Evolutionary conservation across 2,113 vertebrate species (phyloP), one percentile per base, ranked within the genome.

Genomic region (Phoenicopterus ruber): DNA sequence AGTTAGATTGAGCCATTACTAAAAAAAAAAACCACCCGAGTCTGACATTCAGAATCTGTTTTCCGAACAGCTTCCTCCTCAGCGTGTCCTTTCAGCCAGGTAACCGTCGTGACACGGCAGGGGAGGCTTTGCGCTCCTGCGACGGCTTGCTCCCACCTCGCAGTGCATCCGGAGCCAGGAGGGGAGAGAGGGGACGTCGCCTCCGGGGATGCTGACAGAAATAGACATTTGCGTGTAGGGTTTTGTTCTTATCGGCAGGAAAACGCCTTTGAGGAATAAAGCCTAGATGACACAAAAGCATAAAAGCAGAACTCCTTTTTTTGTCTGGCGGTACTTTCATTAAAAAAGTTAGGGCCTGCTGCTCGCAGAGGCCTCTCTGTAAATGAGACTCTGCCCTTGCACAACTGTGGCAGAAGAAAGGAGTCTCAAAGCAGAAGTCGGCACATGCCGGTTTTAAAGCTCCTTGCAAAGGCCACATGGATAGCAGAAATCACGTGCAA

Each of bases 241-340:
- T 62, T 95, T 96, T 94, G 78, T 92, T 91, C 96, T 81, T 90
- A 77, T 11, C 0, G 0, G 36, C 77, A 79, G 86, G 71, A 88
- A 72, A 71, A 88, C 0, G 11, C 20, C 79, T 96, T 96, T 96
- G 96, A 95, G 92, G 71, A 94, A 92, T 58, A 94, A 96, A 96
- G 88, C 50, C n/a, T 59, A 17, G 16, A 65, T 80, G 49, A 72
- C 50, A 94, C 40, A 96, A 94, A 95, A 82, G 46, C 59, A 86
- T 71, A 82, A 88, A 96, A 94, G 92, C 47, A 91, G 61, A 89
- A 42, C 20, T 84, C 10, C 20, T 80, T 50, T 66, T 63, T 58
- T 71, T 31, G 62, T 88, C 94, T 82, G 78, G 20, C 3, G 61
- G 73, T 52, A 38, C 58, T 91, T 82, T 32, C 66, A 58, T 54